Base-by-base conservation (phyloP, 2,113 vertebrate genomes). In the Ranitomeya variabilis region DNA sequence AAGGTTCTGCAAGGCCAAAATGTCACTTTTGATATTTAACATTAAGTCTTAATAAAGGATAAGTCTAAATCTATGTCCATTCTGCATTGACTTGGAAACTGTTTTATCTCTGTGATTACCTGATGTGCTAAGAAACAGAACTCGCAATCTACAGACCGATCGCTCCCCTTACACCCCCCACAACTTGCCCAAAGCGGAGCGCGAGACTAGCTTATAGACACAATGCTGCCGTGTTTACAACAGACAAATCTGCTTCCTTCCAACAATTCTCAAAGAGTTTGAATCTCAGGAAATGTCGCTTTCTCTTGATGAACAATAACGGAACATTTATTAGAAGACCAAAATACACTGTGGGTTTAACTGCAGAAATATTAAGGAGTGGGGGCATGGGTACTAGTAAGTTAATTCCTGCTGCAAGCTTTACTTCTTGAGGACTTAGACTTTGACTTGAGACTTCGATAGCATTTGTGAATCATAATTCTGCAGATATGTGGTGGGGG, bases 191-290 rank as follows among this genome's bases (percentile, higher is more conserved):
- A 66, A 7, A 88, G 57, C 11, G 15, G 71, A 62, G 74, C 74
- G 31, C 54, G 31, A 67, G 73, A 78, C 69, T 83, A 26, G 67
- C 21, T 54, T 54, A 52, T 31, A 62, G 59, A 84, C 71, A 76
- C 80, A 88, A 77, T 77, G 87, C 67, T 16, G 60, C 52, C 23
- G 60, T 97, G 97, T 98, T 99, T 98, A 98, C 94, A 96, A 93
- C 95, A 93, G 95, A 96, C 95, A 95, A 95, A 95, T 96, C 95
- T 94, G 97, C 96, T 99, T 99, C 97, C 97, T 98, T 99, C 97
- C 97, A 97, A 98, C 97, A 98, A 99, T 99, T 99, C 99, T 97
- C 96, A 96, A 95, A 95, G 96, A 96, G 97, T 96, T 97, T 98
- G 97, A 98, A 99, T 99, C 96, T 97, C 97, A 97, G 98, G 97